phyloP scores from a whole-genome alignment of 2,888 invertebrate genomes.

The Standfussiana lucernea region DNA sequence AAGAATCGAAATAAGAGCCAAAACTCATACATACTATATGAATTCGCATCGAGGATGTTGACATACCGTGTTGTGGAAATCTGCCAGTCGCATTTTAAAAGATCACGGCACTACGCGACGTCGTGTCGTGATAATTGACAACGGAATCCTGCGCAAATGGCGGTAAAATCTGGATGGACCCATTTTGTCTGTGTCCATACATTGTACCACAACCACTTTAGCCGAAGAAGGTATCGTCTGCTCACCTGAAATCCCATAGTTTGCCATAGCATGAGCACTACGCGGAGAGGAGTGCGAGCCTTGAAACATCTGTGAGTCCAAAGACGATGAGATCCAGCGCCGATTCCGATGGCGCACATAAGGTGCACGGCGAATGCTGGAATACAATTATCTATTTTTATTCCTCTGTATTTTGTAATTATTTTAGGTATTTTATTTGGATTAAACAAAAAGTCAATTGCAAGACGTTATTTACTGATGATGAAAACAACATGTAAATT shows the following conservation, averaged over 20 bases:
- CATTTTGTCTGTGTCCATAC: too few relatives aligned
- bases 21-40: too few relatives aligned
- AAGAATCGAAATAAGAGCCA: neutral
- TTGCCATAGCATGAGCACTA: slow-evolving; percentile 95
- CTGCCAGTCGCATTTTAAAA: too few relatives aligned
- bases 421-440: neutral
- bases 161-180: too few relatives aligned
- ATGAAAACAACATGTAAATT: neutral
- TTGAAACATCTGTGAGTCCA: slow-evolving; percentile 98
- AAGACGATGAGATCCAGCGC: slow-evolving; percentile 98
- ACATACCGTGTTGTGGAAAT: too few relatives aligned
- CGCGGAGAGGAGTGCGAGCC: slow-evolving; percentile 95
- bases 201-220: too few relatives aligned
- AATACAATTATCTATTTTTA: neutral
- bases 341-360: slow-evolving; percentile 95
- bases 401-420: neutral
- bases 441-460: neutral
- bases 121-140: too few relatives aligned
- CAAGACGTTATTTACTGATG: neutral
- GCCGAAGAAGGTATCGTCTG: neutral
- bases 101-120: too few relatives aligned
- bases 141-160: too few relatives aligned
- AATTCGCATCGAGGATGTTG: too few relatives aligned
- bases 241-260: slow-evolving; percentile 96
- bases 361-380: slow-evolving; percentile 93